Evolutionary conservation across 1,140 invertebrate species (phyloP).

Genomic region (Drosophila guanche): DNA sequence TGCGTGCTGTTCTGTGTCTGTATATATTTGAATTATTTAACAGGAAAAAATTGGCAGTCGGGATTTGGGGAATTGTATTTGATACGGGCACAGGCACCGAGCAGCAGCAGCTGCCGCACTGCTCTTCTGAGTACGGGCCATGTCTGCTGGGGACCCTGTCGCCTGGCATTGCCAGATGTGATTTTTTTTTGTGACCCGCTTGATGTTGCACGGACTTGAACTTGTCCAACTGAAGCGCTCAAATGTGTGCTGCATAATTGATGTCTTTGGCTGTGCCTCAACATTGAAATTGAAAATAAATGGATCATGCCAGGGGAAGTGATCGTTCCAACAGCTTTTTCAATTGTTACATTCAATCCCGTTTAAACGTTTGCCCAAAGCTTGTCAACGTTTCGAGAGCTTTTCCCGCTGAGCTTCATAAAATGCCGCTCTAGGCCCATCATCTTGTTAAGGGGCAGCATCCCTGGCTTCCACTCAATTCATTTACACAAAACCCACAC

Average conservation of each 20-base stretch:
- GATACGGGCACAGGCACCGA: conserved; percentile 37
- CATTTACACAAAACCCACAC: conserved; percentile 25
- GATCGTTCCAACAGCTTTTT: background rate
- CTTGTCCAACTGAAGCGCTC: conserved; percentile 61
- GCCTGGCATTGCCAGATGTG: conserved; percentile 67
- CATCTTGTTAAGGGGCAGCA: conserved; percentile 19
- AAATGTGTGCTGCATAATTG: conserved; percentile 18
- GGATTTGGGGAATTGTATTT: conserved; percentile 72
- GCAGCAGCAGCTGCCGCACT: conserved; percentile 2
- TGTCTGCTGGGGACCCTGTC: conserved; percentile 24
- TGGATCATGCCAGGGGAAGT: background rate
- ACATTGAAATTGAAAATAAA: conserved; percentile 5
- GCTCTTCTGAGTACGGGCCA: background rate
- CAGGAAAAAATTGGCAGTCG: conserved; percentile 73
- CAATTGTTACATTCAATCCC: conserved; percentile 1
- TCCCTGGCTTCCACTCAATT: conserved; percentile 17
- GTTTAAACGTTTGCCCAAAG: conserved; percentile 12
- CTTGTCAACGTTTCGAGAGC: conserved; percentile 24
- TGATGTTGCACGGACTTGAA: conserved; percentile 52
- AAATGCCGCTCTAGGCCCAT: conserved; percentile 4
- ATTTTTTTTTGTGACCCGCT: conserved; percentile 4
- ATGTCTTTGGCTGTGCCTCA: conserved; percentile 4
- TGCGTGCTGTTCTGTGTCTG: conserved; percentile 31
- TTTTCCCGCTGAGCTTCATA: conserved; percentile 22
- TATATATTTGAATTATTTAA: conserved; percentile 68